Evolutionary conservation across 1,140 invertebrate species (phyloP).

Genomic region (Dreissena polymorpha): DNA sequence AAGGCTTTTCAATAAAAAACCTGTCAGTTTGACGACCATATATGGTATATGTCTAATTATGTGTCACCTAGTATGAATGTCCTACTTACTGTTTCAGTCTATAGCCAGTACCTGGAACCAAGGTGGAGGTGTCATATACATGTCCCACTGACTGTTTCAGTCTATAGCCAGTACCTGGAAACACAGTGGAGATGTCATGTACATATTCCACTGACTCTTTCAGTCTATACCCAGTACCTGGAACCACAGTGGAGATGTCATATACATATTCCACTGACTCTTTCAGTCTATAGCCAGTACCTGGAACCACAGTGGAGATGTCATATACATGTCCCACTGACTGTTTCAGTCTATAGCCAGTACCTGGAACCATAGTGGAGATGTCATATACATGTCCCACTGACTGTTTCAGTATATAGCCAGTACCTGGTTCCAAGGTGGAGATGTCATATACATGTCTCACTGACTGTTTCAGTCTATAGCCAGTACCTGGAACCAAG

Average conservation of each 20-base stretch:
- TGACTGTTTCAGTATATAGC: conserved; percentile 83
- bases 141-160: conserved; percentile 61
- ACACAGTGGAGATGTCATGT: conserved; percentile 86
- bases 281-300: conserved; percentile 84
- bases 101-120: conserved; percentile 93
- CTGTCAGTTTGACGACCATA: no score
- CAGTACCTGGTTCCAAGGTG: conserved; percentile 93
- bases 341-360: conserved; percentile 84
- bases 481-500: conserved; percentile 92
- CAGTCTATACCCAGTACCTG: conserved; percentile 87
- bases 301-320: conserved; percentile 94
- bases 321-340: no score
- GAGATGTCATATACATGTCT: conserved; percentile 79
- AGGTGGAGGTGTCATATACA: conserved; percentile 83
- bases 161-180: conserved; percentile 91
- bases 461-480: conserved; percentile 82
- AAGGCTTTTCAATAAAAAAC: no score
- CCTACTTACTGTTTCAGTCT: conserved; percentile 78
- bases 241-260: conserved; percentile 91
- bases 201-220: background rate
- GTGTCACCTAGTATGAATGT: no score
- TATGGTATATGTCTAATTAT: no score
- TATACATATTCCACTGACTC: no score
- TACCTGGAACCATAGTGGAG: conserved; percentile 93
- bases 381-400: conserved; percentile 75